Evolutionary conservation across 2,797 vertebrate species (phyloP), one percentile per base, ranked within the genome.

Genomic region (Smutsia gigantea): DNA sequence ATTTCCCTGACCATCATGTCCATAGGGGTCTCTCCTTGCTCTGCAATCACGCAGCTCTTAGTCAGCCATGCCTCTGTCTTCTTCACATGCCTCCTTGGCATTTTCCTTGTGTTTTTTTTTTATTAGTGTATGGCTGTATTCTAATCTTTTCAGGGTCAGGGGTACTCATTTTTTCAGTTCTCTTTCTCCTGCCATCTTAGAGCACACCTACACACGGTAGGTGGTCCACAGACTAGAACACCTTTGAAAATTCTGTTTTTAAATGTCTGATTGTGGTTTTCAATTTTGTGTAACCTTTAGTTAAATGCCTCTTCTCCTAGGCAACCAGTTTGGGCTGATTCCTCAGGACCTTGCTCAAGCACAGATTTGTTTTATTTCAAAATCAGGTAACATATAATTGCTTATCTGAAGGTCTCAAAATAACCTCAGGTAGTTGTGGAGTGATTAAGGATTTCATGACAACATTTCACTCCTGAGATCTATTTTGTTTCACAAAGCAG

Each of bases 301-400:
- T 87, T 83, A 90, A 84, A 68, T 78, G 39, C 8, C 27, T 75
- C 37, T 77, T 86, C 69, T 93, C 53, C 42, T 69, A 34, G 49
- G 37, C 27, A 90, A 66, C 27, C 18, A 39, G 37, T 68, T 69
- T 87, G 49, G 37, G 7, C 15, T 92, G 46, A 55, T 90, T 29
- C 21, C n/a, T 81, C 31, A 90, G 49, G 77, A 87, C 17, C 3
- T 51, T 53, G 10, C 12, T 86, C 31, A 92, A 68, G 79, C 74
- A 85, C 2, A 42, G 10, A 68, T 84, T 64, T 90, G 23, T 78
- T 88, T 84, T 68, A 64, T 82, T 96, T 92, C 77, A 95, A 90
- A 82, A 83, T 81, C 51, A 93, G 25, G 86, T 49, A 72, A 53
- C 4, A n/a, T 18, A 27, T 3, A 81, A 74, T 18, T 74, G 12